These are phyloP conservation scores for Pseudomyrmex concolor DNA, from an alignment of 1,140 invertebrate genomes.

Conservation along the genomic window DNA sequence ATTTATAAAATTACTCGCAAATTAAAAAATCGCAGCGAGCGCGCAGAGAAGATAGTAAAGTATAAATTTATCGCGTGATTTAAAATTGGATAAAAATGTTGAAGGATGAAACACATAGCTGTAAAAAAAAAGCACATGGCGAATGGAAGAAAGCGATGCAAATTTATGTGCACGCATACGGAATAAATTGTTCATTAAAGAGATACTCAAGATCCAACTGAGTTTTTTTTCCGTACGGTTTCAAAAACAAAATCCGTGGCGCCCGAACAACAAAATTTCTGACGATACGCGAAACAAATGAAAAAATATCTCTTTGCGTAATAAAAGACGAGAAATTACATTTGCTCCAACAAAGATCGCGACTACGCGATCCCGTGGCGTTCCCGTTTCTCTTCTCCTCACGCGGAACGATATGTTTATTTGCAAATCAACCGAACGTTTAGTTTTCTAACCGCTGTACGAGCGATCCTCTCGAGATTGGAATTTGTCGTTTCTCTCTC, in stretches of 20 bases:
- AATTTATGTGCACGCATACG: neutral
- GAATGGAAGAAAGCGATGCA: neutral
- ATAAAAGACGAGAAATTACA: conserved; percentile 13
- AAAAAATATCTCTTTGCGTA: conserved; percentile 16
- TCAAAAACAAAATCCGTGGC: neutral
- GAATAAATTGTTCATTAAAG: neutral
- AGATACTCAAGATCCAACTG: neutral
- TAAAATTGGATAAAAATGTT: too few species aligned
- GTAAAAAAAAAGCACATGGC: too few species aligned
- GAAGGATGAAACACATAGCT: too few species aligned
- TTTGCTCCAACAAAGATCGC: neutral
- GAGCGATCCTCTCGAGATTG: conserved; percentile 4
- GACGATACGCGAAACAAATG: neutral
- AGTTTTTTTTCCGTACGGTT: neutral
- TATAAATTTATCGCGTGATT: too few species aligned
- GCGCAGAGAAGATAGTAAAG: too few species aligned
- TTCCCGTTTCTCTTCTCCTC: conserved; percentile 42
- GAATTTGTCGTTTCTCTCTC: conserved; percentile 14
- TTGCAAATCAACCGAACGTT: conserved; percentile 29
- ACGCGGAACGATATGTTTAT: conserved; percentile 57
- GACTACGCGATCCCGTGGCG: neutral
- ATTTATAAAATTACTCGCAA: too few species aligned
- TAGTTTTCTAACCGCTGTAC: conserved; percentile 18
- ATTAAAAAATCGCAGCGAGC: too few species aligned
- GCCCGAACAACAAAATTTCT: neutral